Percentiles rank a stretch among this genome's conserved stretches.
phyloP scores from a whole-genome alignment of 2,797 vertebrate species.

The Takifugu rubripes region DNA sequence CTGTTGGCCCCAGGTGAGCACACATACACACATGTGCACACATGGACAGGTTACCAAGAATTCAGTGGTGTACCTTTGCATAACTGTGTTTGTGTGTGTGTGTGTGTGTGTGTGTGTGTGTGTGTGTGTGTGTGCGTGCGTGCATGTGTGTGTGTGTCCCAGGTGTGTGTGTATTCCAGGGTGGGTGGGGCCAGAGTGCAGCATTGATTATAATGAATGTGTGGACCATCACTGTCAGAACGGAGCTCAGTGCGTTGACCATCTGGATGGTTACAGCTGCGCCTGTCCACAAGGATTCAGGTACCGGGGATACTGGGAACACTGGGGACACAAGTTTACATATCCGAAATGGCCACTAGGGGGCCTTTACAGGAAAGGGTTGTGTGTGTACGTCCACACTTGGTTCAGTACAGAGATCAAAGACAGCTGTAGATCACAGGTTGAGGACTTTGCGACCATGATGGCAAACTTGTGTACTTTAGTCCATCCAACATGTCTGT shows the following conservation, averaged over 20 bases:
- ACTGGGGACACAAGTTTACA: neutral
- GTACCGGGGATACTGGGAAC: conserved; percentile 18
- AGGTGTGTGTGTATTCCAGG: conserved; percentile 90
- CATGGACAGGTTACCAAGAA: neutral
- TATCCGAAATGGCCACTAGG: no score
- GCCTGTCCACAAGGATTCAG: conserved; percentile 74
- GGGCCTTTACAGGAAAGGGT: no score
- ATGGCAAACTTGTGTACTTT: neutral
- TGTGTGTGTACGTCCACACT: neutral
- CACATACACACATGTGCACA: conserved; percentile 18
- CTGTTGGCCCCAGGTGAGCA: conserved; percentile 84
- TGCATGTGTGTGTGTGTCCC: conserved; percentile 11
- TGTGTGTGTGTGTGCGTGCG: neutral
- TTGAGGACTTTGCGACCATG: no score
- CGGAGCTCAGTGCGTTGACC: conserved; percentile 82
- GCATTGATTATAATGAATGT: conserved; percentile 84
- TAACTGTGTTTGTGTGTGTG: neutral
- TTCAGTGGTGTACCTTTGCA: no score
- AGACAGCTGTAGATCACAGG: no score
- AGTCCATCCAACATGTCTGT: neutral
- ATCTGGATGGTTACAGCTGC: conserved; percentile 86
- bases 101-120: conserved; percentile 12
- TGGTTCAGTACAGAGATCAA: no score
- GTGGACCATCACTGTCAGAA: conserved; percentile 86
- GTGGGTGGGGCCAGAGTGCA: conserved; percentile 85